Percentiles rank a stretch among this genome's conserved stretches.
Evolutionary conservation across 2,888 invertebrate species (phyloP).

Genomic region (Scaptodrosophila latifasciaeformis): DNA sequence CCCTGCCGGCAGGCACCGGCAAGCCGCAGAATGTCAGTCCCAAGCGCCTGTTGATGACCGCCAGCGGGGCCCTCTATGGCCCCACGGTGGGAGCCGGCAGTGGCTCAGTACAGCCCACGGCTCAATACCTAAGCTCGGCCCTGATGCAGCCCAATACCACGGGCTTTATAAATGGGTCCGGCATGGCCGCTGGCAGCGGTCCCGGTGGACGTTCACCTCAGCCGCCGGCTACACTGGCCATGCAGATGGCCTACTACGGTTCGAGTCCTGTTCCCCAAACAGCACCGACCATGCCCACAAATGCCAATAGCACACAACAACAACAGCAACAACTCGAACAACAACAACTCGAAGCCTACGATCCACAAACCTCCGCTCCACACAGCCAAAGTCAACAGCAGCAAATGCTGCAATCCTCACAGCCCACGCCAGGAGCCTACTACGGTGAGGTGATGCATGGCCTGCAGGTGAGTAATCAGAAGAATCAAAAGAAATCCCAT

Average conservation of each 20-base stretch:
- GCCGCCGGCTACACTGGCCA: slow-evolving; percentile 47
- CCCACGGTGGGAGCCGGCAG: slow-evolving; percentile 21
- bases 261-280: slow-evolving; percentile 65
- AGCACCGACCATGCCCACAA: slow-evolving; percentile 38
- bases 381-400: slow-evolving; percentile 70
- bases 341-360: slow-evolving; percentile 45
- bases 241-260: slow-evolving; percentile 73
- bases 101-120: slow-evolving; percentile 17
- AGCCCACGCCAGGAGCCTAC: slow-evolving; percentile 57
- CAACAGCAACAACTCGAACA: slow-evolving; percentile 38
- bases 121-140: slow-evolving; percentile 53
- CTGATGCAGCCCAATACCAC: slow-evolving; percentile 40
- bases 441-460: slow-evolving; percentile 74
- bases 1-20: slow-evolving; percentile 50
- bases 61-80: slow-evolving; percentile 16
- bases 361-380: slow-evolving; percentile 66
- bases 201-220: slow-evolving; percentile 55
- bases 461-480: slow-evolving; percentile 65
- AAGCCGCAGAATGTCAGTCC: slow-evolving; percentile 64
- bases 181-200: slow-evolving; percentile 63
- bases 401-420: slow-evolving; percentile 29
- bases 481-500: too few species aligned
- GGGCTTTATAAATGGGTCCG: slow-evolving; percentile 61
- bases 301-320: slow-evolving; percentile 25
- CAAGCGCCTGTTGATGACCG: slow-evolving; percentile 62